phyloP scores from a whole-genome alignment of 30 jellyfish, hydroid and myxozoan species.

The Turritopsis dohrnii region DNA sequence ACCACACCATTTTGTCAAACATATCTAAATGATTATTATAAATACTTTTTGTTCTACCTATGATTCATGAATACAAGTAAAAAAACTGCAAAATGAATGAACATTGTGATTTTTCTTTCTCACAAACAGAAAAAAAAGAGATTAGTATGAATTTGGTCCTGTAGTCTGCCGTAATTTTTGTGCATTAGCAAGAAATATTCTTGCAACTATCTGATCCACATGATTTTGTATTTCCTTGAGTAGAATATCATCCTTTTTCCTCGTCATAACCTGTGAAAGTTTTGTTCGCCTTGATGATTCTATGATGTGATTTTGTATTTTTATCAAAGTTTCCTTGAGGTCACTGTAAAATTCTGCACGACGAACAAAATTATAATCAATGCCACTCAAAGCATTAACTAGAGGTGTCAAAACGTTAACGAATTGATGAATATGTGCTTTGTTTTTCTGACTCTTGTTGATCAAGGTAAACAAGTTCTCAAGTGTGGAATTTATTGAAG shows the following conservation, averaged over 20 bases:
- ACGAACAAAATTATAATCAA: slow-evolving; percentile 55
- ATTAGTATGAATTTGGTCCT: not conserved
- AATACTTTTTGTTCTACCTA: too few species aligned
- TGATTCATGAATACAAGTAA: too few species aligned
- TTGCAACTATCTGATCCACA: slow-evolving; percentile 57
- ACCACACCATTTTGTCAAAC: too few species aligned
- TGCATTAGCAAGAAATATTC: slow-evolving; percentile 68
- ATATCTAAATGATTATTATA: too few species aligned
- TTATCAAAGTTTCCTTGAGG: slow-evolving; percentile 61
- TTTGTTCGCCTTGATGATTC: slow-evolving; percentile 46
- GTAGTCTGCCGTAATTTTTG: not conserved
- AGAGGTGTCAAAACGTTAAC: slow-evolving; percentile 40
- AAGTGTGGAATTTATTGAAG: slow-evolving; percentile 5
- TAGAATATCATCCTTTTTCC: slow-evolving; percentile 44
- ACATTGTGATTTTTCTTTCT: too few species aligned
- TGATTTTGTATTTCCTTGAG: slow-evolving; percentile 44
- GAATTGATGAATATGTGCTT: slow-evolving; percentile 53
- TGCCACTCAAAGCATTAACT: slow-evolving; percentile 69
- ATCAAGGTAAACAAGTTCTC: not conserved
- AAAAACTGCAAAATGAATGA: too few species aligned
- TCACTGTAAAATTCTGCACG: slow-evolving; percentile 75
- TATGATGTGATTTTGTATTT: slow-evolving; percentile 49
- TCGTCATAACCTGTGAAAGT: slow-evolving; percentile 63
- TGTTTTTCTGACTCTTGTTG: slow-evolving; percentile 53
- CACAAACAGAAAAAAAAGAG: too few species aligned